Evolutionary conservation across 2,888 invertebrate species (phyloP).

Genomic region (Lucinisca nassula): DNA sequence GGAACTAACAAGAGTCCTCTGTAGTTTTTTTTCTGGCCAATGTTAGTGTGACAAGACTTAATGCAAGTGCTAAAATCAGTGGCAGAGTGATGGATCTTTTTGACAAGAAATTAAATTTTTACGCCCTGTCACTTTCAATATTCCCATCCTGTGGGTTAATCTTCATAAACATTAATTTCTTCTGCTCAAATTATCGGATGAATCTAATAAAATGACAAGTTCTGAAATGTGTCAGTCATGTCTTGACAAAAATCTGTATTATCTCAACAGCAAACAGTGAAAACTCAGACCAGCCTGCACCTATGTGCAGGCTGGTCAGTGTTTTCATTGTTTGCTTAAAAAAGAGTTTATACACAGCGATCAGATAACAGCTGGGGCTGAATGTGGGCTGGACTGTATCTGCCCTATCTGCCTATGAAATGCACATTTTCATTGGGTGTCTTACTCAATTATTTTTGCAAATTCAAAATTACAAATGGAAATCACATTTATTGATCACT

Average conservation of each 20-base stretch:
- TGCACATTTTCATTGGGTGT: not conserved
- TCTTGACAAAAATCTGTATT: too few relatives aligned
- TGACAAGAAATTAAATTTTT: slow-evolving; percentile 61
- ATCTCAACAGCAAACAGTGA: too few relatives aligned
- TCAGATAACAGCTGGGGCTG: too few relatives aligned
- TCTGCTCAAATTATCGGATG: slow-evolving; percentile 63
- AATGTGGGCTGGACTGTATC: too few relatives aligned
- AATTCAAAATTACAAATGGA: not conserved
- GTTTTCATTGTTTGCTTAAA: too few relatives aligned
- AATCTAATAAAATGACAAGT: slow-evolving; percentile 63
- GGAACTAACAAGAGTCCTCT: not conserved
- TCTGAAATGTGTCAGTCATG: too few relatives aligned
- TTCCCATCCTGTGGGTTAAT: slow-evolving; percentile 21
- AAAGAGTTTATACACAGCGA: too few relatives aligned
- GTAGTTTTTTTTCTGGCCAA: not conserved
- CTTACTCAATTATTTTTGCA: not conserved
- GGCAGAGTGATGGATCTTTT: not conserved
- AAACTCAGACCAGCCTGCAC: too few relatives aligned
- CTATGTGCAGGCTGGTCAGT: too few relatives aligned
- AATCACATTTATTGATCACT: not conserved
- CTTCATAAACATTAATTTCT: slow-evolving; percentile 42
- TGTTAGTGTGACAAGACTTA: not conserved
- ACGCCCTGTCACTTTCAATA: slow-evolving; percentile 49
- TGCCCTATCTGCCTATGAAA: too few relatives aligned
- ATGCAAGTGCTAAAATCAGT: not conserved